These are phyloP conservation scores for Crocodylus rhombifer DNA, from an alignment of 2,797 vertebrate genomes.

Conservation along the genomic window DNA sequence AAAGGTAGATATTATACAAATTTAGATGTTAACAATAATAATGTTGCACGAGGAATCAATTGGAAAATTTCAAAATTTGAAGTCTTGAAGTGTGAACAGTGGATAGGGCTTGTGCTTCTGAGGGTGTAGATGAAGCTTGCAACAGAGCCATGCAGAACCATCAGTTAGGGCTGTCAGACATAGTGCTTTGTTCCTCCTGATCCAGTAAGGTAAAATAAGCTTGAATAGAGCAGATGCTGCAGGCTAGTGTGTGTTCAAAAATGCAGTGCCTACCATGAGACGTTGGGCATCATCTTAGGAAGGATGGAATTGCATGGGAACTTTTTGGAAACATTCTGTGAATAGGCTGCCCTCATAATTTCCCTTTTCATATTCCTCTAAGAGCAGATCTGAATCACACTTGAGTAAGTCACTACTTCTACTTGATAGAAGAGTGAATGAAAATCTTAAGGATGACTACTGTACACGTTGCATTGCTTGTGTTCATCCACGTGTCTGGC, in stretches of 20 bases:
- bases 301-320: neutral
- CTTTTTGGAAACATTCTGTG: neutral
- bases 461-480: neutral
- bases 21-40: neutral
- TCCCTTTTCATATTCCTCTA: neutral
- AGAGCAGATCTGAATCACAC: slow-evolving; percentile 10
- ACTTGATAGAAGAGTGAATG: slow-evolving; percentile 1
- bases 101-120: neutral
- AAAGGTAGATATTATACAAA: neutral
- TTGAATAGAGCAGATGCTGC: neutral
- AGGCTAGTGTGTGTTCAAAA: neutral
- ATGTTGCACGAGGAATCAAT: neutral
- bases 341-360: neutral
- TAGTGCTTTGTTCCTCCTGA: neutral
- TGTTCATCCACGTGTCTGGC: neutral
- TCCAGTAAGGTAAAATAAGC: neutral
- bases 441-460: neutral
- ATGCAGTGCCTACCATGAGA: neutral
- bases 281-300: neutral
- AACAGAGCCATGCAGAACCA: neutral
- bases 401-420: neutral
- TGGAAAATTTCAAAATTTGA: neutral
- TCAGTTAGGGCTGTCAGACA: neutral
- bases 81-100: neutral
- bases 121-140: neutral